Conservation (phyloP, 2,888 invertebrate genomes). For the Dexiosoma caninum region DNA sequence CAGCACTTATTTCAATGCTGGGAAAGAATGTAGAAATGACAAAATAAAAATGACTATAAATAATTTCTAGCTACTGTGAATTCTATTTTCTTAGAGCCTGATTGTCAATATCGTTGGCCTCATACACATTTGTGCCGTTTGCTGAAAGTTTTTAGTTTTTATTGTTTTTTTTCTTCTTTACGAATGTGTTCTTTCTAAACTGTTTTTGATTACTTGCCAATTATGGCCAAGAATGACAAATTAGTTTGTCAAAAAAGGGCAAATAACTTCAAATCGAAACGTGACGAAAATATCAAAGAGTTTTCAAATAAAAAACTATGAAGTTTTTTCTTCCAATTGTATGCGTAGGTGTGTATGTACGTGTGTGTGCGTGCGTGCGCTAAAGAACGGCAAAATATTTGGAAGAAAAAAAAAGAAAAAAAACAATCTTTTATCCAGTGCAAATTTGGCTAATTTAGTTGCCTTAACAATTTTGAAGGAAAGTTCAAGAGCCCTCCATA, state of each 20-base stretch:
- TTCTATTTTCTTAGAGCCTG: neutral
- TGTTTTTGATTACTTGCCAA: slow-evolving; percentile 59
- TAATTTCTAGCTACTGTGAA: slow-evolving; percentile 5
- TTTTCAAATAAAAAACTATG: neutral
- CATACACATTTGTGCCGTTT: slow-evolving; percentile 29
- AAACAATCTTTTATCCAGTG: neutral
- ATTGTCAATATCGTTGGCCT: slow-evolving; percentile 11
- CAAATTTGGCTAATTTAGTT: slow-evolving; percentile 6
- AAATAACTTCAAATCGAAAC: slow-evolving; percentile 50
- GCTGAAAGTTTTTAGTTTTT: neutral
- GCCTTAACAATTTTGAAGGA: neutral
- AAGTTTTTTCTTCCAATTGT: too few species aligned
- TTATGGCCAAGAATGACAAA: slow-evolving; percentile 61
- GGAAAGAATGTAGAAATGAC: slow-evolving; percentile 39
- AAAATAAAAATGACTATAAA: neutral
- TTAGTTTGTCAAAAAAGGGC: slow-evolving; percentile 53
- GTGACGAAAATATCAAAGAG: slow-evolving; percentile 45
- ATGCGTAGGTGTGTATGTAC: too few species aligned
- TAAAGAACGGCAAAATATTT: neutral
- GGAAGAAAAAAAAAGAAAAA: neutral
- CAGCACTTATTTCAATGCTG: neutral
- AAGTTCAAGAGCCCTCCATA: neutral
- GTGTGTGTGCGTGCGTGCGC: neutral
- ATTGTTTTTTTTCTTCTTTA: neutral
- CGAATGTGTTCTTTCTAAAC: slow-evolving; percentile 48